Conservation (phyloP, 2,797 vertebrate species). For the Brotula barbata region DNA sequence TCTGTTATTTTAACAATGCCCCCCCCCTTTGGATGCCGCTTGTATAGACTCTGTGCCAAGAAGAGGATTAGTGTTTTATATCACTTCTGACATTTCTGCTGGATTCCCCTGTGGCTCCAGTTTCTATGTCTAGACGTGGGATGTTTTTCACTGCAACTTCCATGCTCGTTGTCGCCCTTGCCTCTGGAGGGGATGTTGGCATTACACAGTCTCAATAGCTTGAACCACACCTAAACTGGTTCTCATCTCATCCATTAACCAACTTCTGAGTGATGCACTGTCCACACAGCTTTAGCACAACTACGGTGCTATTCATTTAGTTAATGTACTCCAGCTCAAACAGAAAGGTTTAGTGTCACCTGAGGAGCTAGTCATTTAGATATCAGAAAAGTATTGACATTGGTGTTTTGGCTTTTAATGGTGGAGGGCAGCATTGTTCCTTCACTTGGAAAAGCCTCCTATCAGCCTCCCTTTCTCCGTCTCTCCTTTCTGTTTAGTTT, state of each 20-base stretch:
- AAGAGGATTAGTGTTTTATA: conserved; percentile 79
- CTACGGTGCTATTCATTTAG: background rate
- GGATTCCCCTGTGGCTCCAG: conserved; percentile 63
- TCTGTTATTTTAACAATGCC: conserved; percentile 78
- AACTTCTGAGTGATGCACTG: background rate
- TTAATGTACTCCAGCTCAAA: background rate
- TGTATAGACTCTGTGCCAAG: conserved; percentile 65
- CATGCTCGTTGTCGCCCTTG: conserved; percentile 55
- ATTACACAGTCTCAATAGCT: conserved; percentile 33
- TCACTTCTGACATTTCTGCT: conserved; percentile 75
- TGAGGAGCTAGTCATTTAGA: conserved; percentile 2
- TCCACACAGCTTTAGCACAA: background rate
- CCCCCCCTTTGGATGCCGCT: conserved; percentile 41
- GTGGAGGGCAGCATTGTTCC: conserved; percentile 23
- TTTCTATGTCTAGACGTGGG: conserved; percentile 65
- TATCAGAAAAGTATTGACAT: conserved; percentile 19
- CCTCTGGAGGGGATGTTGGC: conserved; percentile 51
- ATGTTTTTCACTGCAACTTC: conserved; percentile 56
- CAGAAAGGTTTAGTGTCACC: background rate
- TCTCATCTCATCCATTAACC: conserved; percentile 11
- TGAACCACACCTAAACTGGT: background rate
- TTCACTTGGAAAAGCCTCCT: conserved; percentile 38
- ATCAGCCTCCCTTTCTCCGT: conserved; percentile 12
- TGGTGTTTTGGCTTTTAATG: conserved; percentile 28
- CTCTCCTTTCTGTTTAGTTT: background rate